phyloP scores from a whole-genome alignment of 2,888 invertebrate genomes.

The Chironomus riparius region DNA sequence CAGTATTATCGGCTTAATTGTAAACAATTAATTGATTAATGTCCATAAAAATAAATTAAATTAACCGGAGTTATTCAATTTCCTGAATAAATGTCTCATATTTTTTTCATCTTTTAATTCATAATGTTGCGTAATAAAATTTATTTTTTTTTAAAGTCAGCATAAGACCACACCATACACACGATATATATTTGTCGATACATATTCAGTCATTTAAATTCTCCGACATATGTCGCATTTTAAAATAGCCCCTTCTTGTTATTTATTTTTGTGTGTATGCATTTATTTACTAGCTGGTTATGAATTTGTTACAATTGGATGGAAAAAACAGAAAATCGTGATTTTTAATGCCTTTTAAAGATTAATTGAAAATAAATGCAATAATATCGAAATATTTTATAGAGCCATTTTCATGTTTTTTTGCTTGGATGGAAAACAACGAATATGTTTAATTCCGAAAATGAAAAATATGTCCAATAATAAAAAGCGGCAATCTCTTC shows the following conservation, averaged over 20 bases:
- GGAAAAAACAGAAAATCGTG: conserved; percentile 16
- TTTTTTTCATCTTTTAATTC: background rate
- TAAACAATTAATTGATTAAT: no score
- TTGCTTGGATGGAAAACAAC: no score
- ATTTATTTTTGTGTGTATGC: no score
- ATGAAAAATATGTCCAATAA: background rate
- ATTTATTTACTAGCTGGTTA: background rate
- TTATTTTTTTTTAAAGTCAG: no score
- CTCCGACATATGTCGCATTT: conserved; percentile 22
- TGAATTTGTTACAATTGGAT: background rate
- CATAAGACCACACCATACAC: background rate
- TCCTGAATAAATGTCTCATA: no score
- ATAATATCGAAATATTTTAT: background rate
- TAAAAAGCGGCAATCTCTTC: background rate
- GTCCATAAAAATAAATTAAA: no score
- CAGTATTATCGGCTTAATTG: no score
- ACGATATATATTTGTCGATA: background rate
- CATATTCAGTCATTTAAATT: conserved; percentile 1
- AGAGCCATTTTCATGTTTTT: no score
- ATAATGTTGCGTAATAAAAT: background rate
- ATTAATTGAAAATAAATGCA: conserved; percentile 26
- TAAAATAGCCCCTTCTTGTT: conserved; percentile 1
- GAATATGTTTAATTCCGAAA: background rate
- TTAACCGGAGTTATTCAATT: no score
- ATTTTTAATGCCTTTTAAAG: conserved; percentile 25